Evolutionary conservation across 2,113 vertebrate genomes (phyloP), one percentile per base, ranked within the genome.

Genomic region (Nanorana parkeri): DNA sequence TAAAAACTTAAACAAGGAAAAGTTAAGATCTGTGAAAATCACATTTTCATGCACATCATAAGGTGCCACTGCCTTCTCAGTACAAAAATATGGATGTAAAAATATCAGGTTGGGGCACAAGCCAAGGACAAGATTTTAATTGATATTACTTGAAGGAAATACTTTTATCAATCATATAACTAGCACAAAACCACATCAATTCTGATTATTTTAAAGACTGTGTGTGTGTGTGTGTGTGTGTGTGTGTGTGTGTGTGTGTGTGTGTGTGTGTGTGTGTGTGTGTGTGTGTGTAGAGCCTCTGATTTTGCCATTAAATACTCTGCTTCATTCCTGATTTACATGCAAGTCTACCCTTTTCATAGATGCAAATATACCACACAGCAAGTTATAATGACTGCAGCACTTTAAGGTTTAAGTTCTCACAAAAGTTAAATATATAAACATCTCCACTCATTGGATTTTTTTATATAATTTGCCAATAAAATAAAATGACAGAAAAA

Each of bases 401-500:
- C 80, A 83, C 80, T 83, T 83, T 83, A 83, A 83, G 47, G 52
- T 67, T 72, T 58, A 21, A 80, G 26, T 65, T 76, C 47, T 77
- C 75, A 65, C 41, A 20, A 17, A 64, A 65, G 1, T 24, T 24
- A 63, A 60, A 56, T 36, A 58, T 72, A 74, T 41, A 73, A 58
- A 75, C 29, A 76, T 82, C 41, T 75, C n/a, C 61, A 41, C 54
- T 83, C 63, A 83, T 76, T 83, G 72, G 71, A 72, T 67, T 81
- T 83, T 56, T 83, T 83, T 78, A 47, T 76, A 82, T 74, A 60
- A 81, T 83, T 83, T 83, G 72, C 72, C 71, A 83, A 83, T 83
- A 68, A 83, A 81, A 74, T 32, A 65, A 58, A 76, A 76, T 71
- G 16, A 28, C 24, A 54, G 41, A 55, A 54, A 29, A 73, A 20